Conservation (phyloP, 2,888 invertebrate species). For the Drosophila phalerata region DNA sequence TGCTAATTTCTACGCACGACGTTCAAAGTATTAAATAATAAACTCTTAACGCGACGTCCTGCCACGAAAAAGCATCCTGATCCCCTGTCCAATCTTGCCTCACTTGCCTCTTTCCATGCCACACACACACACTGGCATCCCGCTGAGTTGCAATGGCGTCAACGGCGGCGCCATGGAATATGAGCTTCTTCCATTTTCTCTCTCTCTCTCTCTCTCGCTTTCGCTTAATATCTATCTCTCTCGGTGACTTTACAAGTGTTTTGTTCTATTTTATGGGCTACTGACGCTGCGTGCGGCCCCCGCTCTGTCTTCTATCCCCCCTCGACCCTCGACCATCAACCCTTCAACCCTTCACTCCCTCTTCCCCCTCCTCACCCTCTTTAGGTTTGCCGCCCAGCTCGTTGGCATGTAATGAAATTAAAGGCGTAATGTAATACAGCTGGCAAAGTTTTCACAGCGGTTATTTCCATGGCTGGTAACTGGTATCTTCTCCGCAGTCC, state of each 20-base stretch:
- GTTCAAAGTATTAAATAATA: constrained; percentile 77
- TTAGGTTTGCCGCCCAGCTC: constrained; percentile 37
- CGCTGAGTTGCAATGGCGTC: constrained; percentile 58
- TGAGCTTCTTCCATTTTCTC: constrained; percentile 42
- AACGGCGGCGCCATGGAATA: constrained; percentile 64
- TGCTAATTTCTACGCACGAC: constrained; percentile 76
- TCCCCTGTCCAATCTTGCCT: constrained; percentile 23
- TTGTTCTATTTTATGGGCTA: constrained; percentile 73
- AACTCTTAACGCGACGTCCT: constrained; percentile 67
- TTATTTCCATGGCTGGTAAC: constrained; percentile 65
- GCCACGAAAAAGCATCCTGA: constrained; percentile 54
- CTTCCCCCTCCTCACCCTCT: background rate
- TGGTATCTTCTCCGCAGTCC: constrained; percentile 4
- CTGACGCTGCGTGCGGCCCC: constrained; percentile 52
- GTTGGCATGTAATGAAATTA: constrained; percentile 72
- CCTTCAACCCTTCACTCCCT: background rate
- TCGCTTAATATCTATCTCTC: constrained; percentile 5
- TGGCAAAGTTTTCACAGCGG: constrained; percentile 73
- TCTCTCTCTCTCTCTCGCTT: constrained; percentile 8
- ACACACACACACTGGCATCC: constrained; percentile 29
- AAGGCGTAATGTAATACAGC: constrained; percentile 79
- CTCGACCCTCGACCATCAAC: too few species aligned
- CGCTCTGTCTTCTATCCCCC: constrained; percentile 6
- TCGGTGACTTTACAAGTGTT: constrained; percentile 71
- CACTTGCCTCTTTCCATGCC: background rate